These are phyloP conservation scores for Sminthopsis crassicaudata DNA, from an alignment of 2,113 vertebrate species.

Conservation along the genomic window DNA sequence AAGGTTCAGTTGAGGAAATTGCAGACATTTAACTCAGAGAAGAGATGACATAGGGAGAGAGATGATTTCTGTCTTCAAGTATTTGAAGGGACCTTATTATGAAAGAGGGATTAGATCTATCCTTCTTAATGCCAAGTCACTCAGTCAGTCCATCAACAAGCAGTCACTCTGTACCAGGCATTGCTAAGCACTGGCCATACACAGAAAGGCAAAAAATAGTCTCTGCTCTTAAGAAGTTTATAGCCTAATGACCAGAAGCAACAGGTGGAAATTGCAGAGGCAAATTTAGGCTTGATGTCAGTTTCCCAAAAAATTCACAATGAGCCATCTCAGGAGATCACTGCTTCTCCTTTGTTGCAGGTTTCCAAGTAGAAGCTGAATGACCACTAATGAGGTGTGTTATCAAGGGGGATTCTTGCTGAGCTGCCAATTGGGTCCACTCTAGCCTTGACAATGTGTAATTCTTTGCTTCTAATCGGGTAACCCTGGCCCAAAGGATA, in stretches of 20 bases:
- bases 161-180: not conserved
- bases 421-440: not conserved
- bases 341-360: not conserved
- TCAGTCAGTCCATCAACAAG: not conserved
- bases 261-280: not conserved
- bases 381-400: not conserved
- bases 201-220: not conserved
- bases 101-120: not conserved
- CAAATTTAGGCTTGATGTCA: not conserved
- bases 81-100: not conserved
- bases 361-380: not conserved
- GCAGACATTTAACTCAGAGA: not conserved
- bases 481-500: not conserved
- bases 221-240: not conserved
- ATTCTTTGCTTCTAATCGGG: not conserved
- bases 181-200: not conserved
- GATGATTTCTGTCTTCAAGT: not conserved
- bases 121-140: not conserved
- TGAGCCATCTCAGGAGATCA: not conserved
- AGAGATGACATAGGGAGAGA: not conserved
- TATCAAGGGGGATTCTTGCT: not conserved
- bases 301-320: not conserved
- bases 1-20: not conserved
- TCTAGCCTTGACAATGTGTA: not conserved
- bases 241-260: not conserved